Evolutionary conservation across 1,140 invertebrate species (phyloP).

Genomic region (Drosophila varians): DNA sequence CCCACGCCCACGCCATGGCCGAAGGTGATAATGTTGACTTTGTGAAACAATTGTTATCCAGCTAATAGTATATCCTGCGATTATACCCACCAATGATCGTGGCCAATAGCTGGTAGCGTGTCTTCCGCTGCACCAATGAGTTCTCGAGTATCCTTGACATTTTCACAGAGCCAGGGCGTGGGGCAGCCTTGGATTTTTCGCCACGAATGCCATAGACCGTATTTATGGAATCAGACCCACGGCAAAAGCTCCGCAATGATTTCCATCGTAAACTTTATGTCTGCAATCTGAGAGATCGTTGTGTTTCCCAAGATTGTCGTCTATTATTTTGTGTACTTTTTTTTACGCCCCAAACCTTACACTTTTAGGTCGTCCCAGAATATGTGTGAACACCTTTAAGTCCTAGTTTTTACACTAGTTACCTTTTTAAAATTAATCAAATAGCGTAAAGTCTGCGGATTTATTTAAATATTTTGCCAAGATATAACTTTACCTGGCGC

Average conservation of each 20-base stretch:
- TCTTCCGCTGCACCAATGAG: slow-evolving; percentile 33
- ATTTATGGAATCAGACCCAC: not conserved
- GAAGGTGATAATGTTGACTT: slow-evolving; percentile 84
- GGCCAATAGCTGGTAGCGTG: slow-evolving; percentile 66
- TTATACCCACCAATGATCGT: slow-evolving; percentile 59
- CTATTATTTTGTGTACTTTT: slow-evolving; percentile 1
- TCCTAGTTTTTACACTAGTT: not conserved
- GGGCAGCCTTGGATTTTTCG: not conserved
- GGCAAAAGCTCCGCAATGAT: not conserved
- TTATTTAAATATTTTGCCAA: not conserved
- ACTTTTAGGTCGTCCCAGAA: not conserved
- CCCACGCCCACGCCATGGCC: slow-evolving; percentile 84
- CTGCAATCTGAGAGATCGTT: slow-evolving; percentile 5
- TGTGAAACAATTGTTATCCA: not conserved
- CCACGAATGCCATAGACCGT: slow-evolving; percentile 14
- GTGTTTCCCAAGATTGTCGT: not conserved
- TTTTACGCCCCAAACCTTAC: slow-evolving; percentile 3
- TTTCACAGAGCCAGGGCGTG: not conserved
- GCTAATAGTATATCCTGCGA: not conserved
- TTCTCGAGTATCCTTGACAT: slow-evolving; percentile 33
- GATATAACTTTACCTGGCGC: not conserved
- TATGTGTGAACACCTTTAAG: not conserved
- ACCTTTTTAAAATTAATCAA: not conserved
- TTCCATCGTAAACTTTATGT: slow-evolving; percentile 21
- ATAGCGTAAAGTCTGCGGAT: not conserved